phyloP scores from a whole-genome alignment of 2,797 vertebrate species.

The Ctenosaura bakeri region DNA sequence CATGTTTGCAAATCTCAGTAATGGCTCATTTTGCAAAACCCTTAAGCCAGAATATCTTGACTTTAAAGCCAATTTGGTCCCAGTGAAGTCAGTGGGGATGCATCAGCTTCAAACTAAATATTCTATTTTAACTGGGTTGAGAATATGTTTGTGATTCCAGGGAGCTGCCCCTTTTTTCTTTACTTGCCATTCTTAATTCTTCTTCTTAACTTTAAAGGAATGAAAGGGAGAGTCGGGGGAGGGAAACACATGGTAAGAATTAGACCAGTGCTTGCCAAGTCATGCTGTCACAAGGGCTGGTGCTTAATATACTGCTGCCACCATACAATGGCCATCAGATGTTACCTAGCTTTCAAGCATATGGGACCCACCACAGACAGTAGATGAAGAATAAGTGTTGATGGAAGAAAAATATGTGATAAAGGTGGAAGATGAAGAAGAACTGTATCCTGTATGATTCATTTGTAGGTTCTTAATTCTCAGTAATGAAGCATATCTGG shows the following conservation, averaged over 20 bases:
- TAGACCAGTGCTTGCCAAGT: constrained; percentile 41
- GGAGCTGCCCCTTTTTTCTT: constrained; percentile 29
- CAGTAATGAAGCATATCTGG: constrained; percentile 37
- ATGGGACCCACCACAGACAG: background rate
- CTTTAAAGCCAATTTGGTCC: constrained; percentile 18
- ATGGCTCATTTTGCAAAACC: constrained; percentile 45
- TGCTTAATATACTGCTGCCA: constrained; percentile 23
- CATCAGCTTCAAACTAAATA: constrained; percentile 17
- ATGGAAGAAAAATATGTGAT: constrained; percentile 38
- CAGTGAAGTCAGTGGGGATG: constrained; percentile 15
- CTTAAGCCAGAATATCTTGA: constrained; percentile 31
- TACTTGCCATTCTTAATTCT: background rate
- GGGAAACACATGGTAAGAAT: constrained; percentile 46
- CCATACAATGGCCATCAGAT: constrained; percentile 55
- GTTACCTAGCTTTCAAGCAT: constrained; percentile 35
- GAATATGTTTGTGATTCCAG: constrained; percentile 28
- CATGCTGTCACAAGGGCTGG: constrained; percentile 26
- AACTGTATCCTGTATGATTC: constrained; percentile 30
- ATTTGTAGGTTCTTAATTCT: constrained; percentile 4
- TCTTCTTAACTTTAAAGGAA: background rate
- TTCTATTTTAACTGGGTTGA: constrained; percentile 6
- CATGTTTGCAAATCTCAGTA: constrained; percentile 38
- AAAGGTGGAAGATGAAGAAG: constrained; percentile 20
- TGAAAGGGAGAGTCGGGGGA: background rate
- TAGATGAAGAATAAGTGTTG: background rate